A percentile compares a stretch with the other conserved stretches of the same genome.
phyloP scores from a whole-genome alignment of 2,797 vertebrate genomes.

The Girardinus metallicus region DNA sequence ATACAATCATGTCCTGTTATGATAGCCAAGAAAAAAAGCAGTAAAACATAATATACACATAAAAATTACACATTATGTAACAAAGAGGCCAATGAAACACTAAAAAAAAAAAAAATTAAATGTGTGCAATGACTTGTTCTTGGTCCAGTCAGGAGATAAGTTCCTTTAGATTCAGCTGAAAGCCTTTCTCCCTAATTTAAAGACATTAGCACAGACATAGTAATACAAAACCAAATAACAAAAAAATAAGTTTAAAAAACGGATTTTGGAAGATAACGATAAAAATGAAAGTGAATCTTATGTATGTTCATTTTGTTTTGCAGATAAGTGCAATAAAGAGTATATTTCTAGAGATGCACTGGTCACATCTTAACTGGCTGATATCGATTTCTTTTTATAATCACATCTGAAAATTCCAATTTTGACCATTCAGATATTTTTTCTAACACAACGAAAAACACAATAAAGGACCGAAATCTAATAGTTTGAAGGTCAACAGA shows the following conservation, averaged over 20 bases:
- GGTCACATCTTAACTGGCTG: background rate
- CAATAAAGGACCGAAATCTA: background rate
- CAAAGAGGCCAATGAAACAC: background rate
- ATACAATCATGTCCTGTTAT: background rate
- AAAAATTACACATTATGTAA: background rate
- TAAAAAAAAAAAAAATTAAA: background rate
- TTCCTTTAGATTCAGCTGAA: background rate
- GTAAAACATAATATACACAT: background rate
- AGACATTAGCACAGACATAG: background rate
- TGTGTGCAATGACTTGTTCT: background rate
- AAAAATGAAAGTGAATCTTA: background rate
- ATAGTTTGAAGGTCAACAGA: background rate
- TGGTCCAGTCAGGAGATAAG: background rate
- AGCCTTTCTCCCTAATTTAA: background rate
- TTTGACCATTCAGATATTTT: background rate
- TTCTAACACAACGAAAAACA: background rate
- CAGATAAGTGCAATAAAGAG: background rate
- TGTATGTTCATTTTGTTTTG: background rate
- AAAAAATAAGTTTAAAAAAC: background rate
- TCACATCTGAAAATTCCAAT: background rate
- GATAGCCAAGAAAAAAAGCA: background rate
- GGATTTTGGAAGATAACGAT: background rate
- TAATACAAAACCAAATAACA: background rate
- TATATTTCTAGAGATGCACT: background rate
- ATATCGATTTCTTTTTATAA: background rate